These are phyloP conservation scores for Theretra japonica DNA, from an alignment of 2,888 invertebrate species.

Conservation along the genomic window DNA sequence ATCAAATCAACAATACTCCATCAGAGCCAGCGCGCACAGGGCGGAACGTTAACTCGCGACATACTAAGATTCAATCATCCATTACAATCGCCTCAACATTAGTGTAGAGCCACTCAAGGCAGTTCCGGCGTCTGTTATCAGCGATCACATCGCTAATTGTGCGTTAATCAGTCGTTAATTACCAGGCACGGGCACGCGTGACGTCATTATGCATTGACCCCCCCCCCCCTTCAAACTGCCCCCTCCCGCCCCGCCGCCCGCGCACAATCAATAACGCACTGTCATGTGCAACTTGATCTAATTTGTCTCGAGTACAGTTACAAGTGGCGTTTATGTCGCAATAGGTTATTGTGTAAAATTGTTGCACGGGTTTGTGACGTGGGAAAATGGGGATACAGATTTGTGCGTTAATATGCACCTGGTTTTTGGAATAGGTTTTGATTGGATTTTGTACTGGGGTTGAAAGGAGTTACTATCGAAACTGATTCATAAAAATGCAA, in stretches of 20 bases:
- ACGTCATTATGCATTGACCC: conserved; percentile 56
- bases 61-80: conserved; percentile 29
- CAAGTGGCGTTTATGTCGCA: conserved; percentile 23
- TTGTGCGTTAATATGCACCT: neutral
- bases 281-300: conserved; percentile 58
- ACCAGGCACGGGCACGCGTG: conserved; percentile 54
- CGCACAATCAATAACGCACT: conserved; percentile 52
- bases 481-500: too few species aligned
- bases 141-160: conserved; percentile 69
- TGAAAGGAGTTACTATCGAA: too few species aligned
- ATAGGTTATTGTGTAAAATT: conserved; percentile 3
- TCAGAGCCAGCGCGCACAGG: neutral
- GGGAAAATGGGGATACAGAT: neutral
- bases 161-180: conserved; percentile 73
- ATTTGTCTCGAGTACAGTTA: conserved; percentile 50
- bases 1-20: neutral
- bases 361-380: neutral
- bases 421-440: too few species aligned
- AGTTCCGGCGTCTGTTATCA: conserved; percentile 58
- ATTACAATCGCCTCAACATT: conserved; percentile 29
- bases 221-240: neutral
- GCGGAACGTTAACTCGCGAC: conserved; percentile 1
- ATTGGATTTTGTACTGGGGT: too few species aligned
- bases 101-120: conserved; percentile 33
- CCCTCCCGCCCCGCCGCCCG: conserved; percentile 21